A percentile compares a stretch with the other conserved stretches of the same genome.
phyloP scores from a whole-genome alignment of 2,888 invertebrate species.

The Schrankia costaestrigalis region DNA sequence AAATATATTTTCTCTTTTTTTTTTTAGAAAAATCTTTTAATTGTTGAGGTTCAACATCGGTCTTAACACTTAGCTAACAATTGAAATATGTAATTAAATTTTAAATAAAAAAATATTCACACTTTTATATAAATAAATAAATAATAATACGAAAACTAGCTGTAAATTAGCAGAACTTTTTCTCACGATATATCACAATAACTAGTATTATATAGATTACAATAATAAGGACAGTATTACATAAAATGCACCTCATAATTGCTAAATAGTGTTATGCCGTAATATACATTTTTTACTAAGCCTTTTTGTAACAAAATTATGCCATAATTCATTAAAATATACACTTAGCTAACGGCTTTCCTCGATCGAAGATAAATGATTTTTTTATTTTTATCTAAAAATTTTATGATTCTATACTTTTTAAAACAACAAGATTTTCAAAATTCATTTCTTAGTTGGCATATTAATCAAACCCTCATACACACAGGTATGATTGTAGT shows the following conservation, averaged over 20 bases:
- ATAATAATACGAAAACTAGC: too few relatives aligned
- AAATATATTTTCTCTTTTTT: too few relatives aligned
- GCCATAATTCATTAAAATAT: background rate
- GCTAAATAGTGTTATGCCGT: conserved; percentile 15
- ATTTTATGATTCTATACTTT: too few relatives aligned
- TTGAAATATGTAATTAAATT: conserved; percentile 4
- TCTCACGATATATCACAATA: conserved; percentile 45
- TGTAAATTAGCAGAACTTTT: conserved; percentile 50
- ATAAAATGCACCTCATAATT: conserved; percentile 41
- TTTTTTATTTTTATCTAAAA: too few relatives aligned
- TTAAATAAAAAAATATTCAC: conserved; percentile 34
- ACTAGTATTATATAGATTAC: conserved; percentile 34
- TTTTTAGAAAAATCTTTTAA: too few relatives aligned
- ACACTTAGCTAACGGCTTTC: too few relatives aligned
- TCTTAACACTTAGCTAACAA: conserved; percentile 5
- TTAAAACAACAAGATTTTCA: too few relatives aligned
- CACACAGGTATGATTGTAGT: too few relatives aligned
- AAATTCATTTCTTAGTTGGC: too few relatives aligned
- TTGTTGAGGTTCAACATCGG: too few relatives aligned
- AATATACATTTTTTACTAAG: conserved; percentile 9
- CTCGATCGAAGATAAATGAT: too few relatives aligned
- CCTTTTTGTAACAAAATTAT: background rate
- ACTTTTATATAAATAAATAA: conserved; percentile 41
- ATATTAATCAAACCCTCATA: too few relatives aligned
- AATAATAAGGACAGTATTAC: conserved; percentile 44